phyloP scores from a whole-genome alignment of 2,888 invertebrate species.

The Polydrusus pterygomalis region DNA sequence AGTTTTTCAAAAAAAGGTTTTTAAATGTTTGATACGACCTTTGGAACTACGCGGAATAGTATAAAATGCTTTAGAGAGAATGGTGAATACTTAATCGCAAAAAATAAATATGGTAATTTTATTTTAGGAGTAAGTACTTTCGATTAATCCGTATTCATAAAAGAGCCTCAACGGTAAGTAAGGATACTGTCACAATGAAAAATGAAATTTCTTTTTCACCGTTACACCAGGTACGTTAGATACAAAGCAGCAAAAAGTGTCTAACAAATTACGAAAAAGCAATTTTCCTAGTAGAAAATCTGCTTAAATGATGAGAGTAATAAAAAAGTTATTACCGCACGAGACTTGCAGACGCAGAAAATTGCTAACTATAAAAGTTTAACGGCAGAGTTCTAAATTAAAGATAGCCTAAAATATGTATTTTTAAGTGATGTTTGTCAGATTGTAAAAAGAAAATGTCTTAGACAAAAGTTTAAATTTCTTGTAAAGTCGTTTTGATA shows the following conservation, averaged over 20 bases:
- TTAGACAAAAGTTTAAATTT: neutral
- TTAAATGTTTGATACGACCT: neutral
- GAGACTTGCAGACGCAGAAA: neutral
- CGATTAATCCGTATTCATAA: neutral
- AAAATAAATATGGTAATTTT: too few species aligned
- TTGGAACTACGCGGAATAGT: neutral
- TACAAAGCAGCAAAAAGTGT: too few species aligned
- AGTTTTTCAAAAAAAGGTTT: neutral
- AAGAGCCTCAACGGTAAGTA: neutral
- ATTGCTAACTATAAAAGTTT: neutral
- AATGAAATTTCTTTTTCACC: too few species aligned
- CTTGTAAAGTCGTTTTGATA: neutral
- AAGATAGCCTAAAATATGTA: constrained; percentile 24
- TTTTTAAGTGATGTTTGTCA: constrained; percentile 24
- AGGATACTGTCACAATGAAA: too few species aligned
- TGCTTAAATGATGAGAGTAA: neutral
- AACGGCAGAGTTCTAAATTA: neutral
- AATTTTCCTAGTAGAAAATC: neutral
- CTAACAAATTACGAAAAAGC: neutral
- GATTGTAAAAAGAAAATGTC: neutral
- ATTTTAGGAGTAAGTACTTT: neutral
- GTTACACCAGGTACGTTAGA: neutral
- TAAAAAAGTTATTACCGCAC: neutral
- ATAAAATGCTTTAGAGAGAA: neutral
- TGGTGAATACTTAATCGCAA: neutral